Evolutionary conservation across 2,888 invertebrate species (phyloP).

Genomic region (Germaria angustata): DNA sequence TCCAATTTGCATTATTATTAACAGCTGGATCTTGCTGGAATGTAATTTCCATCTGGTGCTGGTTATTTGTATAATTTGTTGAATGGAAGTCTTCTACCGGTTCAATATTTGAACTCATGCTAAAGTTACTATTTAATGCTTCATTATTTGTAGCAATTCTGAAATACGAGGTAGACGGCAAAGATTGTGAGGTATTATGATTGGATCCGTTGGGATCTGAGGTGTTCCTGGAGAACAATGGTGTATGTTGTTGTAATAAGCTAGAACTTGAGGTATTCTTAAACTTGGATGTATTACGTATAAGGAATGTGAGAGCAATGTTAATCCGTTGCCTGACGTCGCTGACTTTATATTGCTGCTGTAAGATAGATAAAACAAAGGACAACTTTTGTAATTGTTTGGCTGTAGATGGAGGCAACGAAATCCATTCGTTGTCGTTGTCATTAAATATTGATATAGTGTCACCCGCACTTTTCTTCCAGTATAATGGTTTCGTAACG

Average conservation of each 20-base stretch:
- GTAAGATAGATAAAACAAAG: slow-evolving; percentile 55
- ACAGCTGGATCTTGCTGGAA: not conserved
- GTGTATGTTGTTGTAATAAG: slow-evolving; percentile 30
- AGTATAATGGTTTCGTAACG: slow-evolving; percentile 44
- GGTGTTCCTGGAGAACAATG: slow-evolving; percentile 11
- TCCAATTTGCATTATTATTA: slow-evolving; percentile 16
- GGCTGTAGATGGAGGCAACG: slow-evolving; percentile 41
- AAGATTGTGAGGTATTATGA: not conserved
- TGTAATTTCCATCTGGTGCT: not conserved
- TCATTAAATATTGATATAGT: slow-evolving; percentile 55
- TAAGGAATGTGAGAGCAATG: slow-evolving; percentile 46
- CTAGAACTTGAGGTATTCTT: slow-evolving; percentile 14
- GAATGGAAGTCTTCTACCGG: not conserved
- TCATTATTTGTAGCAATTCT: slow-evolving; percentile 37
- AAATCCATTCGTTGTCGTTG: slow-evolving; percentile 54
- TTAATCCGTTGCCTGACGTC: slow-evolving; percentile 53
- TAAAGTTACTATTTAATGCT: slow-evolving; percentile 10
- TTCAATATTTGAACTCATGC: slow-evolving; percentile 14
- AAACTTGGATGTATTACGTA: slow-evolving; percentile 45
- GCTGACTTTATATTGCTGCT: slow-evolving; percentile 44
- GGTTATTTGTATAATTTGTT: slow-evolving; percentile 6
- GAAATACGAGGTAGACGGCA: slow-evolving; percentile 23
- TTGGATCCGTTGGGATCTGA: slow-evolving; percentile 1
- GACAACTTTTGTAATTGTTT: slow-evolving; percentile 44
- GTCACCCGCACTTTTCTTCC: slow-evolving; percentile 45